These are phyloP conservation scores for Ladona fulva DNA, from an alignment of 1,140 invertebrate species.

Conservation along the genomic window DNA sequence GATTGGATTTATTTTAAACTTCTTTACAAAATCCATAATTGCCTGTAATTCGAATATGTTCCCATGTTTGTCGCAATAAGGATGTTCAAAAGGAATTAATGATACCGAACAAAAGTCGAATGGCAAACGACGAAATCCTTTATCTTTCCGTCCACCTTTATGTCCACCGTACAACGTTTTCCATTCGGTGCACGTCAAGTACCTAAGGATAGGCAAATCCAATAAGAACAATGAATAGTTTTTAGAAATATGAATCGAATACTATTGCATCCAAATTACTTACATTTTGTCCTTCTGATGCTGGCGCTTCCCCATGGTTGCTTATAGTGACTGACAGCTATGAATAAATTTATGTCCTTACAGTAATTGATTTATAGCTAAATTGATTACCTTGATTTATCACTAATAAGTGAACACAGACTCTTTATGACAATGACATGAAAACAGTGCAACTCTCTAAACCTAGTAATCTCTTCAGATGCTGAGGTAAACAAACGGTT, in stretches of 20 bases:
- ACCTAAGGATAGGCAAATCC: slow-evolving; percentile 48
- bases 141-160: slow-evolving; percentile 52
- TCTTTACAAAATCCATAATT: slow-evolving; percentile 84
- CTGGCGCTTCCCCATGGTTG: slow-evolving; percentile 86
- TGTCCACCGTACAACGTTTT: slow-evolving; percentile 90
- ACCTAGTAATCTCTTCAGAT: too few species aligned
- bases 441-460: too few species aligned
- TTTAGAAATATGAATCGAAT: slow-evolving; percentile 11
- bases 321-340: too few species aligned
- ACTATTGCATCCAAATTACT: slow-evolving; percentile 26
- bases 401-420: too few species aligned
- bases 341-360: too few species aligned
- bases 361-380: too few species aligned
- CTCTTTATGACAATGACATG: too few species aligned
- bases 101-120: slow-evolving; percentile 90
- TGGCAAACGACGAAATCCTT: slow-evolving; percentile 83
- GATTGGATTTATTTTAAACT: slow-evolving; percentile 89
- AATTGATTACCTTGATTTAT: too few species aligned
- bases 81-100: slow-evolving; percentile 84
- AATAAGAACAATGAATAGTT: slow-evolving; percentile 21
- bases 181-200: slow-evolving; percentile 95
- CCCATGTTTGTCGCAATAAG: slow-evolving; percentile 80
- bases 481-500: too few species aligned
- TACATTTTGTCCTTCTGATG: slow-evolving; percentile 98
- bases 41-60: slow-evolving; percentile 84